These are phyloP conservation scores for Ophioninae sp. DNA, from an alignment of 2,888 invertebrate genomes.

Conservation along the genomic window DNA sequence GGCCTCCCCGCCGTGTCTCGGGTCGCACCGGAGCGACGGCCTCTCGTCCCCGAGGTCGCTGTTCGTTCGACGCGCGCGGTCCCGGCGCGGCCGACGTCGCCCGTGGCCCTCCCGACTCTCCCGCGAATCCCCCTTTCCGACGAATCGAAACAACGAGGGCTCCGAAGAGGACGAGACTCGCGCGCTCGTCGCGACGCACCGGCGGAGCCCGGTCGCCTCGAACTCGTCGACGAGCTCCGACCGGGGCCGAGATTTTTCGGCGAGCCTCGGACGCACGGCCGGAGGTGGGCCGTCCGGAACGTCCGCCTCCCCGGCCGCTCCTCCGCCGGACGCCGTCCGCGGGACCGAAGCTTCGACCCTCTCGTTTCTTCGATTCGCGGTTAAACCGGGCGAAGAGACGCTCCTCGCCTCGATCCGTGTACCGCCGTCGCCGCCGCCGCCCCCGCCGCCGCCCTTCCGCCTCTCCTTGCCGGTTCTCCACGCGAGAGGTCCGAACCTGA, in stretches of 20 bases:
- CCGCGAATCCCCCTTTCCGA: slow-evolving; percentile 83
- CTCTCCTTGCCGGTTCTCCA: slow-evolving; percentile 88
- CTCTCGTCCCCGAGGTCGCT: slow-evolving; percentile 84
- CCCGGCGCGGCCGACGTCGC: slow-evolving; percentile 75
- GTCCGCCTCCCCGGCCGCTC: slow-evolving; percentile 82
- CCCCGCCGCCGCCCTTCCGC: slow-evolving; percentile 86
- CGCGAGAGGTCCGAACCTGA: slow-evolving; percentile 87
- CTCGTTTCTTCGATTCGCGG: neutral
- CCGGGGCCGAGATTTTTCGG: slow-evolving; percentile 82
- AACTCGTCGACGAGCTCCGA: slow-evolving; percentile 84
- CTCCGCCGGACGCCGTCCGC: slow-evolving; percentile 82
- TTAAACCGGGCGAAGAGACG: slow-evolving; percentile 61
- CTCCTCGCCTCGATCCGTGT: slow-evolving; percentile 85
- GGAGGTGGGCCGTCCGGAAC: slow-evolving; percentile 83
- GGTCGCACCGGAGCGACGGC: slow-evolving; percentile 83
- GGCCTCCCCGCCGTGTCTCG: slow-evolving; percentile 77
- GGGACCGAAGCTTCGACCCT: slow-evolving; percentile 53
- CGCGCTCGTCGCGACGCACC: too few species aligned
- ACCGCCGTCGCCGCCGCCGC: slow-evolving; percentile 89
- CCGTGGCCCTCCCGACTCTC: too few species aligned
- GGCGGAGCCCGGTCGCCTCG: too few species aligned
- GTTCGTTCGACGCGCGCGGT: slow-evolving; percentile 83
- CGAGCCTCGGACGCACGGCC: slow-evolving; percentile 81
- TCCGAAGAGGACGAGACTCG: too few species aligned
- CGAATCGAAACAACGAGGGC: too few species aligned